A percentile compares a stretch with the other conserved stretches of the same genome.
These are phyloP conservation scores for Solenopsis invicta DNA, from an alignment of 1,140 invertebrate species.

Conservation along the genomic window DNA sequence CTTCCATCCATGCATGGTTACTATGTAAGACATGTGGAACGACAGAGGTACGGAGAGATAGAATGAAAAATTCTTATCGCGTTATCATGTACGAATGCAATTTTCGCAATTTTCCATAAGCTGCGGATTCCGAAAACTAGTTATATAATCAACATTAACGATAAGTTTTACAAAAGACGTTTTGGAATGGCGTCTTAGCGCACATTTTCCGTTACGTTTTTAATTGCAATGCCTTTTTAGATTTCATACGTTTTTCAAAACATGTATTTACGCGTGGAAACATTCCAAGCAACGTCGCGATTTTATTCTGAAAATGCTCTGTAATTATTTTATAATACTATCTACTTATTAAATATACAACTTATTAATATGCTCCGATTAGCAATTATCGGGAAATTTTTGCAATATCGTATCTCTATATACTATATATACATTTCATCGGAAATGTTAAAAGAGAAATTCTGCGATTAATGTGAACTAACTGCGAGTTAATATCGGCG, in stretches of 20 bases:
- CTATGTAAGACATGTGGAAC: constrained; percentile 28
- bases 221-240: constrained; percentile 13
- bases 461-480: background rate
- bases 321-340: constrained; percentile 20
- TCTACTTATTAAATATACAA: background rate
- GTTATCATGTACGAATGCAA: constrained; percentile 26
- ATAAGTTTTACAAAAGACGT: constrained; percentile 39
- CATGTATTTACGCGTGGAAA: background rate
- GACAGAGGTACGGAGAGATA: constrained; percentile 26
- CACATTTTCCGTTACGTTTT: constrained; percentile 24
- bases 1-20: constrained; percentile 63
- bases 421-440: background rate
- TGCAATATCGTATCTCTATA: constrained; percentile 3
- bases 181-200: constrained; percentile 39
- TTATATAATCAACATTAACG: constrained; percentile 24
- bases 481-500: background rate
- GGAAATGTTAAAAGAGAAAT: background rate
- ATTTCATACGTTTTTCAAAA: constrained; percentile 51
- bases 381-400: constrained; percentile 17
- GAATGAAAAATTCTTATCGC: constrained; percentile 30
- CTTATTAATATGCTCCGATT: background rate
- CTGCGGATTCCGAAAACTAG: background rate
- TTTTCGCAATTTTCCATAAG: constrained; percentile 42
- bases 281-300: background rate
- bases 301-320: background rate